These are phyloP conservation scores for Hydropsyche betteni DNA, from an alignment of 2,888 invertebrate species.

Conservation along the genomic window DNA sequence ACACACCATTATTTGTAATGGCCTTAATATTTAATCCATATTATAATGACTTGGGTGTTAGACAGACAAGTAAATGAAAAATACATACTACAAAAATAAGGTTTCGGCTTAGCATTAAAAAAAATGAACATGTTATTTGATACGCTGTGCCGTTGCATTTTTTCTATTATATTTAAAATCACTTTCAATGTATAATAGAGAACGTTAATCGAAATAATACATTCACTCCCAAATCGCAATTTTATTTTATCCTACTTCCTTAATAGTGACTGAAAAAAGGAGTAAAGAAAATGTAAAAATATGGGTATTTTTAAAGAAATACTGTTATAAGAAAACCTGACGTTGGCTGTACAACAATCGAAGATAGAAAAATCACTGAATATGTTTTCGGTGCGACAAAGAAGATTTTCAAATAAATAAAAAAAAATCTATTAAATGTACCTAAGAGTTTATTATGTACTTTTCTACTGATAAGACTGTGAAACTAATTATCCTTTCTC, in stretches of 20 bases:
- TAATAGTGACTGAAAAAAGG: not conserved
- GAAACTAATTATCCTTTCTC: too few species aligned
- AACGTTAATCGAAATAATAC: slow-evolving; percentile 47
- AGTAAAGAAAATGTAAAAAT: not conserved
- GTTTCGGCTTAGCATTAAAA: slow-evolving; percentile 41
- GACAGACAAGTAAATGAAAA: slow-evolving; percentile 35
- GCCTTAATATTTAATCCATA: slow-evolving; percentile 44
- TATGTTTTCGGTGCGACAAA: too few species aligned
- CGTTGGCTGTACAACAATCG: too few species aligned
- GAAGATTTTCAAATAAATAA: too few species aligned
- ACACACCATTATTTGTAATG: slow-evolving; percentile 47
- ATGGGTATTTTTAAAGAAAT: too few species aligned
- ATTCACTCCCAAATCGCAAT: slow-evolving; percentile 43
- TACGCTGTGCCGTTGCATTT: slow-evolving; percentile 43
- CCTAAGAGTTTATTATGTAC: too few species aligned
- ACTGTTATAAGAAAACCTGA: too few species aligned
- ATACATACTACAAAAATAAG: not conserved
- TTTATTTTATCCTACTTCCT: slow-evolving; percentile 39
- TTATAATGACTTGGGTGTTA: slow-evolving; percentile 37
- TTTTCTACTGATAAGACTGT: too few species aligned
- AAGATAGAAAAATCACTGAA: too few species aligned
- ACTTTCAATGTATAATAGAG: slow-evolving; percentile 44
- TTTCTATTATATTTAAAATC: slow-evolving; percentile 40
- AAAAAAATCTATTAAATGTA: too few species aligned
- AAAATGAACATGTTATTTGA: slow-evolving; percentile 32